Evolutionary conservation across 92 coral and sea anemone genomes (phyloP), one percentile per base, ranked within the genome.

Genomic region (Bergia sp.): DNA sequence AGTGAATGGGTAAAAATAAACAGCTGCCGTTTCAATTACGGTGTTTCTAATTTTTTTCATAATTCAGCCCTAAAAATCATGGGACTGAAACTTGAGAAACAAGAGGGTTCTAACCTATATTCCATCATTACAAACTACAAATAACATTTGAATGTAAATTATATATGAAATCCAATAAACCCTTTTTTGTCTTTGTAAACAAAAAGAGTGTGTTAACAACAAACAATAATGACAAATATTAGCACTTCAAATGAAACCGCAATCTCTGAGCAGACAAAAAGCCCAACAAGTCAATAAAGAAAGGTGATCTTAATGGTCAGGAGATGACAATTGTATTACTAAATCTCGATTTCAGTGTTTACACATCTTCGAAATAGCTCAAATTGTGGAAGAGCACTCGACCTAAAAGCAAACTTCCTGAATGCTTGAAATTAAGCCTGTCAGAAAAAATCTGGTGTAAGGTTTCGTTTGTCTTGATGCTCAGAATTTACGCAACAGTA

Each of bases 181-280:
- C 49, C 37, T 45, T 84, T 82, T 84, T 84, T 84, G 79, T 84
- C 78, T 69, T 67, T 43, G n/a, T 20, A 84, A 84, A 84, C 87
- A 84, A 84, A 69, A 49, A 71, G 45, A 71, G 43, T 45, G 43
- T 42, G 44, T 15, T 69, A 47, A 71, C 40, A 12, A 15, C 21
- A 44, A 37, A 73, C 40, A 11, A 9, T 15, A 43, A 37, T 43
- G 55, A 71, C 67, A 36, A 69, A 84, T 84, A 69, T 69, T 69
- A 71, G 78, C 87, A 69, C 87, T 67, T 43, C 67, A 69, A 69
- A 69, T 44, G 78, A 84, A 84, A 69, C 79, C 87, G 87, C 78
- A 36, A 36, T 45, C n/a, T 23, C 10, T 18, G 12, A 42, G 65
- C 39, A 84, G 67, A 84, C 79, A 47, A 73, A 75, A 41, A 71